These are phyloP conservation scores for Bradynema listronoti DNA, from an alignment of 1,140 invertebrate species.

Conservation along the genomic window DNA sequence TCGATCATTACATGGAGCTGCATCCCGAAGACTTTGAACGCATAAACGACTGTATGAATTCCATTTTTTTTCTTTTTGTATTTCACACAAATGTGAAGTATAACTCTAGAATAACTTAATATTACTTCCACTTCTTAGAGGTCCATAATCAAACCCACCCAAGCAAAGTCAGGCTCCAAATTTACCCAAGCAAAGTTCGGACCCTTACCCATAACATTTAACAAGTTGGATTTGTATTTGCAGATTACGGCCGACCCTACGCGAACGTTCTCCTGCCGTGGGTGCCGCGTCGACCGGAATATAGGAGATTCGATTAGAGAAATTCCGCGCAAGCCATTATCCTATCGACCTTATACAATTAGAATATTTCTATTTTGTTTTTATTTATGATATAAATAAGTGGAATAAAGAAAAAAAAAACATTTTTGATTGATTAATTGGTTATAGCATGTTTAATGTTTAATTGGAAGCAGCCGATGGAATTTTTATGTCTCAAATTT, in stretches of 20 bases:
- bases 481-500: too few relatives aligned
- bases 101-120: too few relatives aligned
- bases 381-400: background rate
- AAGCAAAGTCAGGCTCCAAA: too few relatives aligned
- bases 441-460: too few relatives aligned
- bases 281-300: conserved; percentile 46
- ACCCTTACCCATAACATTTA: conserved; percentile 8
- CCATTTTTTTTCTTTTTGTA: conserved; percentile 14
- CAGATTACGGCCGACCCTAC: conserved; percentile 47
- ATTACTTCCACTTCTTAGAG: background rate
- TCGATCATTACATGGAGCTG: conserved; percentile 47
- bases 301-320: conserved; percentile 30
- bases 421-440: too few relatives aligned
- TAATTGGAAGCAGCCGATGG: too few relatives aligned
- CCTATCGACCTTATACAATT: background rate
- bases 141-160: too few relatives aligned
- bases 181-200: too few relatives aligned
- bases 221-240: conserved; percentile 18
- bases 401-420: conserved; percentile 61
- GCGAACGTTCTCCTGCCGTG: conserved; percentile 48
- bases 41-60: conserved; percentile 41
- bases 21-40: conserved; percentile 54
- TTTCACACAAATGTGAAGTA: too few relatives aligned
- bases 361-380: background rate
- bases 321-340: too few relatives aligned